These are phyloP conservation scores for Camponotus vicinus DNA, from an alignment of 1,140 invertebrate species.

Conservation along the genomic window DNA sequence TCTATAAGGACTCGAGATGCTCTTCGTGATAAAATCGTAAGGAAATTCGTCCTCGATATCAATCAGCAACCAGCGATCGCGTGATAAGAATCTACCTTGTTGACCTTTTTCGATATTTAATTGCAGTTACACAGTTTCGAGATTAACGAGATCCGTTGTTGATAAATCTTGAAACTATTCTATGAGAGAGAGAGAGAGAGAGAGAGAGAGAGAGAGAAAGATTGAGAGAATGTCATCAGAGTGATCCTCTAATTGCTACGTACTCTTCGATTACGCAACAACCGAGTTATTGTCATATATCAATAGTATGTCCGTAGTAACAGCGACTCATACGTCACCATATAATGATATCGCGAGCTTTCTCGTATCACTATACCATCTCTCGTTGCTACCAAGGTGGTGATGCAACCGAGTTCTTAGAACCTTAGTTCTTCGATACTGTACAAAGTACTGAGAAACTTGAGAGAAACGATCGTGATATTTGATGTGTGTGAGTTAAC, in stretches of 20 bases:
- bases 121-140: slow-evolving; percentile 42
- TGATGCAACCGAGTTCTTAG: background rate
- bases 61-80: slow-evolving; percentile 37
- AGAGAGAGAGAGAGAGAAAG: no score
- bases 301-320: slow-evolving; percentile 15
- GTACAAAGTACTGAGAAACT: background rate
- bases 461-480: background rate
- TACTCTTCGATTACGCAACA: slow-evolving; percentile 27
- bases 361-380: background rate
- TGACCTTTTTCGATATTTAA: slow-evolving; percentile 49
- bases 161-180: slow-evolving; percentile 46
- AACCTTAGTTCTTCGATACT: background rate
- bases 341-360: slow-evolving; percentile 4
- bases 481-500: background rate
- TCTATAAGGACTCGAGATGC: slow-evolving; percentile 43
- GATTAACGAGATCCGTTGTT: slow-evolving; percentile 51
- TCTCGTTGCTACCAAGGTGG: background rate
- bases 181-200: background rate
- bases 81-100: slow-evolving; percentile 46
- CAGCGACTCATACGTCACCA: background rate
- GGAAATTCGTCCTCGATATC: slow-evolving; percentile 35
- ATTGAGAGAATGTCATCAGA: background rate
- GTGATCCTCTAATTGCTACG: slow-evolving; percentile 27
- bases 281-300: background rate
- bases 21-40: slow-evolving; percentile 39